A percentile compares a stretch with the other conserved stretches of the same genome.
Conservation (phyloP, 2,797 vertebrate species). For the Phrynocephalus vlangalii region DNA sequence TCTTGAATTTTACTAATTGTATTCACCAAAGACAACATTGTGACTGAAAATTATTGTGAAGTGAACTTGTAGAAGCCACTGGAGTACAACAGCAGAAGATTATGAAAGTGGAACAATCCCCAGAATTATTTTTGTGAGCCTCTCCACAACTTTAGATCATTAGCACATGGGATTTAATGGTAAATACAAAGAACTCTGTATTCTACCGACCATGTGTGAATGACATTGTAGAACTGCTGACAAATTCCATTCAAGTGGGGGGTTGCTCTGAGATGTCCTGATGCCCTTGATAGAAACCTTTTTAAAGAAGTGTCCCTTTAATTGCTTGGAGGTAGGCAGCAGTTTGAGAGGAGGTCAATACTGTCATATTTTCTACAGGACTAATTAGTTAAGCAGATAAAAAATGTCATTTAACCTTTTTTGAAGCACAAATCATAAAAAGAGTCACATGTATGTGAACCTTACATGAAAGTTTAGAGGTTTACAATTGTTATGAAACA, state of each 20-base stretch:
- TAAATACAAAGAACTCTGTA: constrained; percentile 52
- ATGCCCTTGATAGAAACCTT: constrained; percentile 61
- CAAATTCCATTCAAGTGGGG: constrained; percentile 51
- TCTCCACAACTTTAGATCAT: constrained; percentile 10
- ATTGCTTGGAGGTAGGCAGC: constrained; percentile 55
- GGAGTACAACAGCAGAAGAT: neutral
- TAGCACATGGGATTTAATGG: constrained; percentile 48
- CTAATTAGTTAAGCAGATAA: constrained; percentile 58
- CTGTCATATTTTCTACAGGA: constrained; percentile 25
- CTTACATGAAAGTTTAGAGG: constrained; percentile 38
- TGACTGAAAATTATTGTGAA: neutral
- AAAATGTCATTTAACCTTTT: constrained; percentile 45
- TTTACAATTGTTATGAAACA: constrained; percentile 28
- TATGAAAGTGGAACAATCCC: constrained; percentile 5
- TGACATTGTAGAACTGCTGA: constrained; percentile 55
- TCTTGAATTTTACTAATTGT: neutral
- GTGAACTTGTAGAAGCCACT: neutral
- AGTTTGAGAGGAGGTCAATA: constrained; percentile 52
- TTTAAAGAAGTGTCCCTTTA: constrained; percentile 59
- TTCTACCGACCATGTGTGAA: constrained; percentile 55
- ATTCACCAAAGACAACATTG: neutral
- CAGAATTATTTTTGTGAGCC: neutral
- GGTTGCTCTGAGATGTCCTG: constrained; percentile 43
- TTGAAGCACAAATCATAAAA: constrained; percentile 43
- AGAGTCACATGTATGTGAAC: constrained; percentile 53